Conservation (phyloP, 2,888 invertebrate species). For the Oscheius sp. region DNA sequence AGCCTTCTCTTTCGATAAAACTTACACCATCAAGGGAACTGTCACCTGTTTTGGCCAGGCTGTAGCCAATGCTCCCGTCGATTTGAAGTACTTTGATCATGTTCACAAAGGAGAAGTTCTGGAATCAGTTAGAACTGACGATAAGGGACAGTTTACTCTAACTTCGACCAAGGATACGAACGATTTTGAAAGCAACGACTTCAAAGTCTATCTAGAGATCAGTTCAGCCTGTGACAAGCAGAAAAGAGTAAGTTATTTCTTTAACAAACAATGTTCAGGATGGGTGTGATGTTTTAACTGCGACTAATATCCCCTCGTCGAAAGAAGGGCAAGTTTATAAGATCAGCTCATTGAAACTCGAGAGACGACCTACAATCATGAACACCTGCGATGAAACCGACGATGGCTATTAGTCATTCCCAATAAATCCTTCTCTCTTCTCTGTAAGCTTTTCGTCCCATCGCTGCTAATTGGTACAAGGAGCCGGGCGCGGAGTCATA, state of each 20-base stretch:
- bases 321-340: neutral
- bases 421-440: neutral
- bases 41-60: conserved; percentile 12
- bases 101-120: conserved; percentile 20
- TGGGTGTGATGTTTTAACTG: conserved; percentile 15
- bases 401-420: neutral
- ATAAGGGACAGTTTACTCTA: neutral
- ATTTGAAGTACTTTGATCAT: neutral
- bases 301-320: conserved; percentile 1
- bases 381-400: conserved; percentile 7
- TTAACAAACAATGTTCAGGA: neutral
- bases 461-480: conserved; percentile 13
- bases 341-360: neutral
- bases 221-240: conserved; percentile 3
- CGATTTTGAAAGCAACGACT: conserved; percentile 2
- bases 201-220: conserved; percentile 15
- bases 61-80: neutral
- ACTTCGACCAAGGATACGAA: neutral
- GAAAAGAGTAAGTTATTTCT: neutral
- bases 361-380: neutral
- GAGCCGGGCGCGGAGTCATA: conserved; percentile 12
- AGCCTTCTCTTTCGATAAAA: neutral
- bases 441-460: neutral
- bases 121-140: conserved; percentile 8
- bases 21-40: conserved; percentile 3